A percentile compares a stretch with the other conserved stretches of the same genome.
These are phyloP conservation scores for Noturus placidus DNA, from an alignment of 2,113 vertebrate genomes.

Conservation along the genomic window DNA sequence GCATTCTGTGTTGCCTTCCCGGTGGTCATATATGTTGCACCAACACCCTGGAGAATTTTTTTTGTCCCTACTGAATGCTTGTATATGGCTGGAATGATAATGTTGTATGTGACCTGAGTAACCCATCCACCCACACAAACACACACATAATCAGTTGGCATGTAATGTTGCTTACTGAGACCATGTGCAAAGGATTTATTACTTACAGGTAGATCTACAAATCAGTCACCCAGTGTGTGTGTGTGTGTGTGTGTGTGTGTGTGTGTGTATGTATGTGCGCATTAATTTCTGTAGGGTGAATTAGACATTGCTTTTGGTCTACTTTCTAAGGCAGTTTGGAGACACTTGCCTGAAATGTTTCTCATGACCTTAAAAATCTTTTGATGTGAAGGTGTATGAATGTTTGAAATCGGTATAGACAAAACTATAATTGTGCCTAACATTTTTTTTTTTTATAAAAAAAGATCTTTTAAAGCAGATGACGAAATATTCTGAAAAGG, in stretches of 20 bases:
- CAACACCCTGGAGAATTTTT: neutral
- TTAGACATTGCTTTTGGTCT: neutral
- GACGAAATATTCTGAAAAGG: no score
- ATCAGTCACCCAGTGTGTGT: neutral
- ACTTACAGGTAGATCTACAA: neutral
- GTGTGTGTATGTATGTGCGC: neutral
- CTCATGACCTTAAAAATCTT: no score
- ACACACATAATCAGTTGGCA: neutral
- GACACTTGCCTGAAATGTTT: no score
- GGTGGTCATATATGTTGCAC: neutral
- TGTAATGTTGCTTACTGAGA: neutral
- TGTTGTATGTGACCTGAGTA: neutral
- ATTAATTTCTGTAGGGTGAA: constrained; percentile 1
- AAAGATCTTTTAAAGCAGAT: no score
- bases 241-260: neutral
- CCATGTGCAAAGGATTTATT: neutral
- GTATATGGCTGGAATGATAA: neutral
- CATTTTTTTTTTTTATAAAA: no score
- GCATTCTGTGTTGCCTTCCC: neutral
- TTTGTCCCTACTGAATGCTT: neutral
- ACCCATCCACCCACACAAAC: neutral
- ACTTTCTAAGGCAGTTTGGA: neutral
- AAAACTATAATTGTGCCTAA: no score
- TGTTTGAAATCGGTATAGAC: no score
- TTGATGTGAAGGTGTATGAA: no score